Base-by-base conservation (phyloP, 1,140 invertebrate species). In the Euschistus heros region DNA sequence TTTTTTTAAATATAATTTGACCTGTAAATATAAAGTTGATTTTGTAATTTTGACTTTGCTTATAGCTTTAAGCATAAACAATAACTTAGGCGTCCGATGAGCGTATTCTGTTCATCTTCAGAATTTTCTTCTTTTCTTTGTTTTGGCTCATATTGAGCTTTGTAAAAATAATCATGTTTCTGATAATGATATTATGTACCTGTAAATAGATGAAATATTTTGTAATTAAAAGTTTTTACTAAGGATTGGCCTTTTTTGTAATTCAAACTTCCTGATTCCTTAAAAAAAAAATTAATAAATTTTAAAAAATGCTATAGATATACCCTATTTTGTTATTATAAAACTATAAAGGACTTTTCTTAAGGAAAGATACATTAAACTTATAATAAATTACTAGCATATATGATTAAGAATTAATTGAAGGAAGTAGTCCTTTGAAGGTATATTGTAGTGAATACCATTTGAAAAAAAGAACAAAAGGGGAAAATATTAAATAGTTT, bases 201-300 rank as follows among this genome's bases (percentile, higher is more conserved):
- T 57, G 54, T 57, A 57, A 57, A 57, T 57, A 57, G 54, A 57
- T 24, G 24, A 24, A 22, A 57, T 57, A 57, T 57, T 57, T 57
- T 57, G 54, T 57, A 57, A 57, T 57, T 57, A 57, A 57, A 57
- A 24, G 24, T 57, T 57, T 57, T 57, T 57, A 57, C 54, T 57
- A 57, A 57, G 24, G 47, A 50, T 18, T 5, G 22, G 2, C n/a
- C 5, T 50, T 10, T 20, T 50, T 50, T 50, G 1, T 50, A 18
- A 37, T 37, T 13, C 33, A 37, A 6, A 50, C 14, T 50, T 10
- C 47, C 47, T 13, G 5, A 50, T 22, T 22, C n/a, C 22, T 50
- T n/a, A 50, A 50, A 50, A 18, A 4, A 18, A 47, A 14, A 10
- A 10, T 44, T 44, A 44, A 44, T 17, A 44, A n/a, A n/a, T n/a